Evolutionary conservation across 2,797 vertebrate species (phyloP).

Genomic region (Muscicapa striata): DNA sequence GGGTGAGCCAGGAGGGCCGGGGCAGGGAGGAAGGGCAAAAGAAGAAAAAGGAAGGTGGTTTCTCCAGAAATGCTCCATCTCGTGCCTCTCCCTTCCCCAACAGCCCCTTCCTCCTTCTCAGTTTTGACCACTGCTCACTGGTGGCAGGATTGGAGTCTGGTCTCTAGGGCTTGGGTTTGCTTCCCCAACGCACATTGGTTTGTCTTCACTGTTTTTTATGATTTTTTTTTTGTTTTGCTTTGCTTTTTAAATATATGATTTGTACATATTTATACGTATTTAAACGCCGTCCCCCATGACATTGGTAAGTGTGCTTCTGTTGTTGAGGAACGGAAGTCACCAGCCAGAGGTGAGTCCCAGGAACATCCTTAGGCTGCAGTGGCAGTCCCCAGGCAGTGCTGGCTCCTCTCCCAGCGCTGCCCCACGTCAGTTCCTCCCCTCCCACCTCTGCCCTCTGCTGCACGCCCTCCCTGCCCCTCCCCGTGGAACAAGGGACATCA

Average conservation of each 20-base stretch:
- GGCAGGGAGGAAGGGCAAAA: constrained; percentile 31
- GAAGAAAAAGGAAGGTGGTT: constrained; percentile 69
- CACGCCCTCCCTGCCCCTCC: constrained; percentile 61
- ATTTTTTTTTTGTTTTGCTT: background rate
- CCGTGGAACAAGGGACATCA: constrained; percentile 75
- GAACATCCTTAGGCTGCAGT: constrained; percentile 28
- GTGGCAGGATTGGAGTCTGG: constrained; percentile 56
- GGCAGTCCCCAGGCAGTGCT: constrained; percentile 34
- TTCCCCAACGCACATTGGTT: constrained; percentile 51
- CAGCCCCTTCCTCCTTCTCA: constrained; percentile 65
- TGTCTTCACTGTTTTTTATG: constrained; percentile 52
- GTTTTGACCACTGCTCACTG: constrained; percentile 55
- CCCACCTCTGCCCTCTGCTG: constrained; percentile 51
- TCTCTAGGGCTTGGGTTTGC: constrained; percentile 44
- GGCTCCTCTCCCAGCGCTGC: constrained; percentile 50
- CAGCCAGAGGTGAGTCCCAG: constrained; percentile 49
- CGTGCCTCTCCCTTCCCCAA: constrained; percentile 55
- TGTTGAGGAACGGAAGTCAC: constrained; percentile 68
- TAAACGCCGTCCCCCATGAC: constrained; percentile 66
- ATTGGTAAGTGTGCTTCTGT: constrained; percentile 71
- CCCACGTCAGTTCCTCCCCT: constrained; percentile 47
- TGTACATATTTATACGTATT: constrained; percentile 69
- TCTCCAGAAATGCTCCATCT: background rate
- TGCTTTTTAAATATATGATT: constrained; percentile 65
- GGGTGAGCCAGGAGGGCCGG: background rate